Evolutionary conservation across 1,140 invertebrate species (phyloP), one percentile per base, ranked within the genome.

Genomic region (Solen grandis): DNA sequence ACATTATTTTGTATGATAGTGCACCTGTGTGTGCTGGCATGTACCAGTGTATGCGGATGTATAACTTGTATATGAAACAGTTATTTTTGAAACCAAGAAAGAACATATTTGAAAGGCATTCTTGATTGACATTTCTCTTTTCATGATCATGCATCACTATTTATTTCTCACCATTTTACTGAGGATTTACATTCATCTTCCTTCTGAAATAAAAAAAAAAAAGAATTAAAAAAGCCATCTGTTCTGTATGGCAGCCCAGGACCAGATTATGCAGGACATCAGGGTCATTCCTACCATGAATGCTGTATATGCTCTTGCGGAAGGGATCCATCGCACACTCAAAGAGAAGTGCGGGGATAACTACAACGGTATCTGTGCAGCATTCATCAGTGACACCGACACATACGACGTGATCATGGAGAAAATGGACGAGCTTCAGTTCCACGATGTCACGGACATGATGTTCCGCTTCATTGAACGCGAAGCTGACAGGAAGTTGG

Each of bases 201-300:
- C n/a, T n/a, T n/a, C n/a, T n/a, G n/a, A n/a, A n/a, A n/a, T n/a
- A n/a, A n/a, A n/a, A n/a, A n/a, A n/a, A n/a, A n/a, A n/a, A n/a
- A n/a, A n/a, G n/a, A n/a, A n/a, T n/a, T n/a, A n/a, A n/a, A n/a
- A n/a, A n/a, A n/a, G n/a, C n/a, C n/a, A n/a, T n/a, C n/a, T n/a
- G n/a, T n/a, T n/a, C n/a, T n/a, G n/a, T n/a, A n/a, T n/a, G 8
- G 8, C 65, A 78, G 75, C 59, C 35, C 22, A 35, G 33, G 29
- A 57, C 25, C 33, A 36, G 27, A 69, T 78, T 25, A 16, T 3
- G 14, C 75, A 90, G 62, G 90, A 92, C 46, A 84, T 87, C 1
- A 83, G 82, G 8, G 86, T 90, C 5, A 78, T 93, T 27, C 88
- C 89, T n/a, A 92, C 91, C 19, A 91, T 92, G 3, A 91, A 91